Base-by-base conservation (phyloP, 2,797 vertebrate genomes). In the Serranus cabrilla region DNA sequence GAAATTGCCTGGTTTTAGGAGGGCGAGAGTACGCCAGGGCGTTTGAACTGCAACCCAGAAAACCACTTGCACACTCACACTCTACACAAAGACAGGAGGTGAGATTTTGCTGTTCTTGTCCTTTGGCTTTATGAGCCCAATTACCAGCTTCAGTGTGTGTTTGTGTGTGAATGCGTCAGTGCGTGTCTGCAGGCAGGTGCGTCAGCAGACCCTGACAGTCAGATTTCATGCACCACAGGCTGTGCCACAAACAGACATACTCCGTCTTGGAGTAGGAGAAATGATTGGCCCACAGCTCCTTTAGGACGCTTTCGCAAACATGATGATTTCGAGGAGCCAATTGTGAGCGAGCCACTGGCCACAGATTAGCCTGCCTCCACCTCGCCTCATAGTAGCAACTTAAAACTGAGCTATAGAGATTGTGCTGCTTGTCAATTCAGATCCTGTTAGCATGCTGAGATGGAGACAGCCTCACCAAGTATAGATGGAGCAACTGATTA, bases 221-320 rank as follows among this genome's bases (percentile, higher is more conserved):
- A 91, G 88, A 92, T 94, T 93, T 94, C 88, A 92, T 89, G 91
- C 89, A 86, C 88, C 82, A 73, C 75, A 71, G 86, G 76, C 78
- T 58, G 25, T 59, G 80, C 68, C 64, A 40, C 78, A 74, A 87
- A 83, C 76, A 81, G 61, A 81, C 69, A 59, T 27, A 74, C 72
- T 78, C 68, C 47, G 49, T 82, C 74, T 84, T 11, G 18, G 58
- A 85, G 81, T 18, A 49, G 76, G 43, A 3, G 67, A 76, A 64
- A 83, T 84, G 85, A 88, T 82, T 88, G 89, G 82, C 72, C 76
- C 21, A 23, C 1, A 23, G 80, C 62, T 81, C 57, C 51, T 83
- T 42, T 13, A 54, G 72, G 73, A 87, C 59, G 70, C 83, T 80
- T 82, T 81, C 65, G 65, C 70, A 55, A 81, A 88, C 57, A 55